These are phyloP conservation scores for Cerceris rybyensis DNA, from an alignment of 2,888 invertebrate species.

Conservation along the genomic window DNA sequence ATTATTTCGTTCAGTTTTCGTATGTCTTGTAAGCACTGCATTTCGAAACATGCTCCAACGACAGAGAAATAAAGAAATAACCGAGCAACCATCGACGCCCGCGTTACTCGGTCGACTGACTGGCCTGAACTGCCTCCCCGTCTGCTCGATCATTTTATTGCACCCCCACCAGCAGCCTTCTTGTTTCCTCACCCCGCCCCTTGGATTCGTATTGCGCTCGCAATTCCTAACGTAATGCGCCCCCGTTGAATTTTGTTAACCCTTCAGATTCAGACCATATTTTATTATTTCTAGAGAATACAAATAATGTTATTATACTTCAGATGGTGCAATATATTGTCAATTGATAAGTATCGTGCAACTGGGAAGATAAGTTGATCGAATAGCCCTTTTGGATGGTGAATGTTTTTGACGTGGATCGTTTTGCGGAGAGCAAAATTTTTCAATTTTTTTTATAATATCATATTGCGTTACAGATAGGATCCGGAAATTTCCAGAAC, in stretches of 20 bases:
- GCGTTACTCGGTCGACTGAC: conserved; percentile 71
- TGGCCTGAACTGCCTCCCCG: conserved; percentile 56
- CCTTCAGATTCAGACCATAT: not conserved
- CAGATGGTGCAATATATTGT: too few species aligned
- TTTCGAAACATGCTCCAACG: not conserved
- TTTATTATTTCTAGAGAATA: too few species aligned
- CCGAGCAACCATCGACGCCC: conserved; percentile 56
- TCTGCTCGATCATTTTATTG: conserved; percentile 48
- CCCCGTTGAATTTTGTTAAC: not conserved
- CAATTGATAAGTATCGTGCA: too few species aligned
- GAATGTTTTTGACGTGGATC: too few species aligned
- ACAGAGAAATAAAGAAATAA: not conserved
- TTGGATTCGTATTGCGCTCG: not conserved
- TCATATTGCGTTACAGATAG: too few species aligned
- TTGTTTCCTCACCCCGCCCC: not conserved
- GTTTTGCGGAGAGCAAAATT: too few species aligned
- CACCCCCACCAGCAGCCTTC: conserved; percentile 45
- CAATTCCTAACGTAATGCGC: not conserved
- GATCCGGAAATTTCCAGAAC: too few species aligned
- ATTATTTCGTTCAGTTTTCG: not conserved
- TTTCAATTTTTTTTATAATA: too few species aligned
- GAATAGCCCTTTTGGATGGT: too few species aligned
- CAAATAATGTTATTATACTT: too few species aligned
- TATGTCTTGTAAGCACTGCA: not conserved
- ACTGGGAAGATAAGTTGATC: too few species aligned